phyloP scores from a whole-genome alignment of 2,113 vertebrate species.

The Aleadryas rufinucha region DNA sequence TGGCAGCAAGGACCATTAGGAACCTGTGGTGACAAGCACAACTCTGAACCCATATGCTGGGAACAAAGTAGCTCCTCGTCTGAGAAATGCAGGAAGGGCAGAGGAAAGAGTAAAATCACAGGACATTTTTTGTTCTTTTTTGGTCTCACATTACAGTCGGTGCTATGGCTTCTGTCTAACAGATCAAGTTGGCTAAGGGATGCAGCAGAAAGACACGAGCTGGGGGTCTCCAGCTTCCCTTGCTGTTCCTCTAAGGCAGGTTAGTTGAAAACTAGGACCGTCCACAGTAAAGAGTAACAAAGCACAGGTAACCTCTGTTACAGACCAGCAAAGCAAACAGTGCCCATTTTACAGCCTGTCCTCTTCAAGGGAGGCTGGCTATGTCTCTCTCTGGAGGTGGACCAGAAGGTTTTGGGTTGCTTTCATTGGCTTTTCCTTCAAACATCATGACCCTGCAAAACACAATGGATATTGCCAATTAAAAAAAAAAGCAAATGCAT shows the following conservation, averaged over 20 bases:
- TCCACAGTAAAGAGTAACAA: constrained; percentile 15
- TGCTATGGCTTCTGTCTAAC: constrained; percentile 23
- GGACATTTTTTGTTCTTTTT: not conserved
- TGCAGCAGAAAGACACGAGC: constrained; percentile 15
- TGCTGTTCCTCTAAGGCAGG: constrained; percentile 64
- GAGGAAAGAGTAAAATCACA: not conserved
- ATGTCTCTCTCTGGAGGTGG: constrained; percentile 96
- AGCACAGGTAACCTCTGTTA: constrained; percentile 17
- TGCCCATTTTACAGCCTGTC: not conserved
- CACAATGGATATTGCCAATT: not conserved
- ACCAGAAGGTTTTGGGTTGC: constrained; percentile 77
- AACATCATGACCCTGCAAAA: constrained; percentile 90
- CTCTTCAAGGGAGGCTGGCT: constrained; percentile 87
- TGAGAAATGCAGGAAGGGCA: not conserved
- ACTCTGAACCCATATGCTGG: not conserved
- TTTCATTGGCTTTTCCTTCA: constrained; percentile 91
- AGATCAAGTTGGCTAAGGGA: constrained; percentile 11
- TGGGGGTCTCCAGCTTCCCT: constrained; percentile 26
- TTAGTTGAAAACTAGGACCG: constrained; percentile 61
- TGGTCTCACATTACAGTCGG: constrained; percentile 11
- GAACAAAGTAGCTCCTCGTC: not conserved
- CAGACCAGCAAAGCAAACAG: constrained; percentile 33
- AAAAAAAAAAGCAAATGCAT: not conserved
- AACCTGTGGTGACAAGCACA: not conserved
- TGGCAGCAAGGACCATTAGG: not conserved